Evolutionary conservation across 2,888 invertebrate species (phyloP), one percentile per base, ranked within the genome.

Genomic region (Candidula unifasciata): DNA sequence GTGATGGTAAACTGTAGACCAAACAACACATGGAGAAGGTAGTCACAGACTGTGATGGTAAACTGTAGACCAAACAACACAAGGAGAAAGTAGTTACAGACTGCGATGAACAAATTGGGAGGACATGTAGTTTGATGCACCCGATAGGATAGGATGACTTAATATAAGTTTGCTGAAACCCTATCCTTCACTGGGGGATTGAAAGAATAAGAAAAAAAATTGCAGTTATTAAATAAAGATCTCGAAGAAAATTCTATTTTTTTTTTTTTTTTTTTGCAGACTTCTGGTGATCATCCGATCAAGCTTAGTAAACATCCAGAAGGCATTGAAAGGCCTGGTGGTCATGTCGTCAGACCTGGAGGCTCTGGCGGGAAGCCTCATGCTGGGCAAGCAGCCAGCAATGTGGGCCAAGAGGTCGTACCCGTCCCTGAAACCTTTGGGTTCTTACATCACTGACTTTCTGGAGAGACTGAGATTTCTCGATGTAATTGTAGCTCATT

Each of bases 331-430:
- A 91, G 97, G 98, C 82, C 90, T 94, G 79, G 93, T 97, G 81
- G 96, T 97, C 5, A 97, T 98, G 97, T 97, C 97, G 0, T 96
- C 96, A 0, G 96, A 96, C 37, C 94, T 98, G 86, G 98, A 98
- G 93, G 94, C 95, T 21, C 95, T 97, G 84, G 95, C 96, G 5
- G 95, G 94, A 87, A 95, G 96, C 68, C 95, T 98, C 92, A 93
- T 96, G 78, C 95, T 96, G 35, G 94, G 96, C 27, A 96, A 95
- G 90, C 96, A 97, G 87, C 98, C 98, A 0, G 95, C 95, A 0
- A 95, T 96, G 89, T 98, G 98, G 98, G 94, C 95, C 81, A 96
- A 95, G 89, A 95, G 96, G 30, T 97, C 98, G 0, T 98, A 98
- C 94, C 97, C 97, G 0, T 97, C 97, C 90, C 95, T 97, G 52